Base-by-base conservation (phyloP, 2,888 invertebrate species). In the Tiphia femorata region DNA sequence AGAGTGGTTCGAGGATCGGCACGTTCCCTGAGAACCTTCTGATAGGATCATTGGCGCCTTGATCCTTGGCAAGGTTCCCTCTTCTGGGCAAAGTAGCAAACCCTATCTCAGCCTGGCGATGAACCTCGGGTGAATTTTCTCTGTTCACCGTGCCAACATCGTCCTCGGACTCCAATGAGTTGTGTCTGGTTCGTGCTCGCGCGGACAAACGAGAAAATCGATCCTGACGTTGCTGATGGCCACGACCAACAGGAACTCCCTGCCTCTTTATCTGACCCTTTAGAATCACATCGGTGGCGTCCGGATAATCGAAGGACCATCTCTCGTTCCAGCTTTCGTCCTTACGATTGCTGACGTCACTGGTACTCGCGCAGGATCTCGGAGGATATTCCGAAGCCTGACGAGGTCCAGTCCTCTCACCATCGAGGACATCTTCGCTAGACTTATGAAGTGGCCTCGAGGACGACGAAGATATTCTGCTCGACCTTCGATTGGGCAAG, bases 1-100 rank as follows among this genome's bases (percentile, higher is more conserved):
- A 84, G 25, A 84, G 75, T n/a, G 84, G 84, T 62, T 84, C 84
- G 54, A 84, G 76, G 19, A 71, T 64, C 5, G 77, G 75, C 38
- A 74, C 72, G 29, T 74, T 81, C 8, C 81, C 81, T 10, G 81
- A 81, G 19, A 79, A 65, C 37, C 81, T 69, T 58, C 73, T 77
- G 5, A 72, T 67, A 43, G 70, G 66, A 50, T 76, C 76, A 46
- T 62, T 64, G 17, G 54, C 38, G 3, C 62, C 49, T 38, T 72
- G 70, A 51, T 79, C 72, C 62, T 75, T 78, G 3, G 47, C 12
- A 48, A 65, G 64, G 49, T 70, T 76, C 5, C 68, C 73, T 17
- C 79, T 58, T 48, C 81, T 65, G 1, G 81, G 81, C 51, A 81
- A 48, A 27, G 82, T 80, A 4, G 80, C 79, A 52, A 75, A 78